Evolutionary conservation across 2,113 vertebrate genomes (phyloP), one percentile per base, ranked within the genome.

Genomic region (Hippocampus zosterae): DNA sequence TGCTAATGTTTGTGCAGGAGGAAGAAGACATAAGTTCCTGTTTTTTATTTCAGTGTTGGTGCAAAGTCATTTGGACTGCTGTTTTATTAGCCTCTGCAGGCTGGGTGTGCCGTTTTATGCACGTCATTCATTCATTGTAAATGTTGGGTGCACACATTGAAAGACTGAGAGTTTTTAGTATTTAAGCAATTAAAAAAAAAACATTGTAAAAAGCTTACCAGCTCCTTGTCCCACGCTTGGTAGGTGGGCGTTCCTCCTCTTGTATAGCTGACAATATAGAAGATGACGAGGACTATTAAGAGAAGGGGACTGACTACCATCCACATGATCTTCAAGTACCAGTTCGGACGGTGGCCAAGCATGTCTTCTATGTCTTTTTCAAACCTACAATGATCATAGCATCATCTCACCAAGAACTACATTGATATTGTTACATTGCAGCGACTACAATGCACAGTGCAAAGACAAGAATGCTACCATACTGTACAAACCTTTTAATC

Each of bases 251-350:
- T 92, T 33, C 96, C 96, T 0, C 92, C 92, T 59, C 82, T 84
- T 85, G 96, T 93, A 61, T 96, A 97, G 88, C 92, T 94, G 0
- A 92, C 78, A 67, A 98, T 84, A 85, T 96, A 98, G 90, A 96
- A 94, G 80, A 96, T 50, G 61, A 98, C 89, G 18, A 98, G 90
- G 70, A 84, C 73, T n/a, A 97, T 44, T 27, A 98, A 94, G 4
- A 98, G 89, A 44, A 95, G 23, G 0, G 96, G 96, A 73, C 96
- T 96, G 27, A 87, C 70, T 3, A 78, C 83, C 1, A 84, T 83
- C 96, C 93, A 98, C 92, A 95, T 94, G 66, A 90, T 76, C 82
- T 93, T 97, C 94, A 91, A 96, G 53, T 95, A 98, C 93, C 92
- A 94, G 84, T 88, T 93, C 62, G 91, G 94, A 5, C 87, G 77